A percentile compares a stretch with the other conserved stretches of the same genome.
Conservation (phyloP, 2,113 vertebrate genomes). For the Oryzias curvinotus region DNA sequence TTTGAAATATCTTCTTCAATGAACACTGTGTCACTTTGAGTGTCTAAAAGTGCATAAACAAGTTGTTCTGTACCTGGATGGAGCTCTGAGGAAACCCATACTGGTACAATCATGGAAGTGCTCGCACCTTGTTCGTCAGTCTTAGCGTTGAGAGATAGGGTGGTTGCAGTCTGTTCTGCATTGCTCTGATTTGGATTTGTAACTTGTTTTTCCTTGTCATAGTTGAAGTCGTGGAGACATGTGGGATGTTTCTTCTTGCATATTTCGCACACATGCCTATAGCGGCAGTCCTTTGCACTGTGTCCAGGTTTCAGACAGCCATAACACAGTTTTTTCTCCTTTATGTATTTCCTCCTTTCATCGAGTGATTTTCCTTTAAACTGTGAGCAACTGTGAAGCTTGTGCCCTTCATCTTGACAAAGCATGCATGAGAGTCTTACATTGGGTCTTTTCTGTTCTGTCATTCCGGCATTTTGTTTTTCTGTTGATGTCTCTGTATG, state of each 20-base stretch:
- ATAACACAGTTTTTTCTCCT: constrained; percentile 1
- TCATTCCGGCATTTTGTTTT: not conserved
- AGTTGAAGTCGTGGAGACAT: constrained; percentile 1
- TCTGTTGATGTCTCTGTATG: not conserved
- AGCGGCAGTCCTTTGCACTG: not conserved
- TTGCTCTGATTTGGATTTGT: not conserved
- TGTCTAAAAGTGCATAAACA: too few relatives aligned
- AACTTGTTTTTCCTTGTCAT: not conserved
- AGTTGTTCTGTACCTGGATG: too few relatives aligned
- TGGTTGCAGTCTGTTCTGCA: not conserved
- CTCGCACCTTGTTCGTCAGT: too few relatives aligned
- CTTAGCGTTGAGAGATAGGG: constrained; percentile 3
- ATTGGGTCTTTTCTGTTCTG: not conserved
- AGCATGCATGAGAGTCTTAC: not conserved
- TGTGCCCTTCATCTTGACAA: not conserved
- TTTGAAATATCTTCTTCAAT: too few relatives aligned
- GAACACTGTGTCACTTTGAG: too few relatives aligned
- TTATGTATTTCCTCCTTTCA: not conserved
- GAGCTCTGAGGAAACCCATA: too few relatives aligned
- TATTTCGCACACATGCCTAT: not conserved
- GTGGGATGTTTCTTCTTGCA: too few relatives aligned
- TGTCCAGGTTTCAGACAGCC: not conserved
- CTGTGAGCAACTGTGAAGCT: not conserved
- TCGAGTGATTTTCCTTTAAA: not conserved
- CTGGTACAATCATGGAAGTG: too few relatives aligned